phyloP scores from a whole-genome alignment of 23 tunicate genomes.

The Trididemnum miniatum region DNA sequence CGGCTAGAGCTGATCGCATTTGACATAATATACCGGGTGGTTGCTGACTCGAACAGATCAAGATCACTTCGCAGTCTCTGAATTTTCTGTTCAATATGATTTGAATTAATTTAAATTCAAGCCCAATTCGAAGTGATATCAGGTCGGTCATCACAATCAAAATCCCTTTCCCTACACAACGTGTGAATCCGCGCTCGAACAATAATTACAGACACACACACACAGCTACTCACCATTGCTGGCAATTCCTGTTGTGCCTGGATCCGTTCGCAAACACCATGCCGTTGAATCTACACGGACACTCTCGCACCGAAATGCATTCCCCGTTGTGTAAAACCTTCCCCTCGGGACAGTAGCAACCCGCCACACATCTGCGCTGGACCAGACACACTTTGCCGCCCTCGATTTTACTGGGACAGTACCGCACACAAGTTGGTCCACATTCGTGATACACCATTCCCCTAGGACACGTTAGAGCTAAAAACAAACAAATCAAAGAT shows the following conservation, averaged over 20 bases:
- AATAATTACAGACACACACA: no score
- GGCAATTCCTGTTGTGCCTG: conserved; percentile 69
- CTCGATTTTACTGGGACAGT: conserved; percentile 62
- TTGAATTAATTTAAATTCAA: no score
- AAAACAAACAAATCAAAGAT: no score
- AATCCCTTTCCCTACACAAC: no score
- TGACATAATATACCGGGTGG: no score
- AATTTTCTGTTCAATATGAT: no score
- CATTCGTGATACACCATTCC: conserved; percentile 75
- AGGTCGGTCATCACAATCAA: no score
- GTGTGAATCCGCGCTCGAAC: no score
- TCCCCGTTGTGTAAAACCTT: conserved; percentile 68
- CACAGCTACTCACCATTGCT: conserved; percentile 66
- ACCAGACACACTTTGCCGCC: conserved; percentile 59
- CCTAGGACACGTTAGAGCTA: conserved; percentile 46
- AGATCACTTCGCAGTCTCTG: no score
- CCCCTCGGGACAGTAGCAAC: conserved; percentile 75
- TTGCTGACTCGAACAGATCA: no score
- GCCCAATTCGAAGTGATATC: no score
- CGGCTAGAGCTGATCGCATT: no score
- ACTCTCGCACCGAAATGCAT: conserved; percentile 52
- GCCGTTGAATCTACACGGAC: conserved; percentile 74
- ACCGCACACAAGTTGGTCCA: conserved; percentile 75
- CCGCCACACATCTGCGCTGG: conserved; percentile 67
- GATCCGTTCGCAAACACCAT: conserved; percentile 49